These are phyloP conservation scores for Myoxocephalus aenaeus DNA, from an alignment of 2,797 vertebrate genomes.

Conservation along the genomic window DNA sequence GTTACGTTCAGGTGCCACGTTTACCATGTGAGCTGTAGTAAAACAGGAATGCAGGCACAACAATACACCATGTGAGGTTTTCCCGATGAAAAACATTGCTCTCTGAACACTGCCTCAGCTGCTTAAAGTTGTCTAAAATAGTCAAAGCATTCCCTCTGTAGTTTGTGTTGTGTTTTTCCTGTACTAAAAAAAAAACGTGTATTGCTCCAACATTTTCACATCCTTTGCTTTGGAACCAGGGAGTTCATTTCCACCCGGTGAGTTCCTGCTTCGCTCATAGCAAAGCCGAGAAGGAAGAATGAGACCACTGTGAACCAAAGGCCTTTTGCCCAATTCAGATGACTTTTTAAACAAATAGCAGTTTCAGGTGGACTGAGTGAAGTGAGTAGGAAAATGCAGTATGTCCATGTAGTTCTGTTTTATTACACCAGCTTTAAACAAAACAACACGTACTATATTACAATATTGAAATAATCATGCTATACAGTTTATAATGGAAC, in stretches of 20 bases:
- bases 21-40: slow-evolving; percentile 31
- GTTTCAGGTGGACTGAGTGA: slow-evolving; percentile 43
- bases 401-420: background rate
- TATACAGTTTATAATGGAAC: background rate
- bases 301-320: slow-evolving; percentile 58
- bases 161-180: slow-evolving; percentile 57
- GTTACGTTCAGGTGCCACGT: slow-evolving; percentile 39
- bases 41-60: slow-evolving; percentile 49
- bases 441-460: background rate
- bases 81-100: slow-evolving; percentile 2
- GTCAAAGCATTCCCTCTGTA: slow-evolving; percentile 25
- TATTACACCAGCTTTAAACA: background rate
- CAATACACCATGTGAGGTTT: slow-evolving; percentile 18
- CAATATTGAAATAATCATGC: slow-evolving; percentile 8
- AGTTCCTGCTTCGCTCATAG: slow-evolving; percentile 65
- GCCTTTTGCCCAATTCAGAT: slow-evolving; percentile 44
- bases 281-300: slow-evolving; percentile 56
- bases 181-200: slow-evolving; percentile 44
- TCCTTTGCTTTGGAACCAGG: slow-evolving; percentile 71
- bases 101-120: background rate
- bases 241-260: slow-evolving; percentile 74
- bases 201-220: slow-evolving; percentile 71
- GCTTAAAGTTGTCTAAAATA: slow-evolving; percentile 9
- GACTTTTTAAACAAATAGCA: slow-evolving; percentile 53
- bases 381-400: slow-evolving; percentile 8